phyloP scores from a whole-genome alignment of 2,888 invertebrate species.

The Ceriagrion tenellum region DNA sequence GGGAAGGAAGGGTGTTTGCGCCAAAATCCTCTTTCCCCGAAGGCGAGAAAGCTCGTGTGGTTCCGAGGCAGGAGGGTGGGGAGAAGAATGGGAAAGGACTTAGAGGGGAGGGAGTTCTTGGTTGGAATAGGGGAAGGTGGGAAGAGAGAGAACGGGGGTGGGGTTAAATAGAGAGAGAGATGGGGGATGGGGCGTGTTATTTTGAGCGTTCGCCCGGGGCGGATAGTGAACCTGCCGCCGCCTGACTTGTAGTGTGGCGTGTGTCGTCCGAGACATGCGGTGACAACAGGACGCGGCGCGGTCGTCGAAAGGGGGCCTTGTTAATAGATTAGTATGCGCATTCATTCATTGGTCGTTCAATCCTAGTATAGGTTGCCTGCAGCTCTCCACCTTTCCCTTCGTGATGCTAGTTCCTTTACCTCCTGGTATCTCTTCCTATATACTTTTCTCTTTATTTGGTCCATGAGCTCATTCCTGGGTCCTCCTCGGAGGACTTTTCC shows the following conservation, averaged over 20 bases:
- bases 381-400: too few species aligned
- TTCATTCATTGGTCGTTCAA: too few species aligned
- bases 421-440: too few species aligned
- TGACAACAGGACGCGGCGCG: background rate
- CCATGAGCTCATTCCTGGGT: too few species aligned
- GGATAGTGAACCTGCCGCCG: background rate
- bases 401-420: too few species aligned
- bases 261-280: background rate
- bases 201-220: constrained; percentile 2
- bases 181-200: background rate
- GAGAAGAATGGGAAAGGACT: too few species aligned
- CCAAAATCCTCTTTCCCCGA: background rate
- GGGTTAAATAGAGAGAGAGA: background rate
- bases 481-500: too few species aligned
- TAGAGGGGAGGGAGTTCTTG: background rate
- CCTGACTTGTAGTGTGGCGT: background rate
- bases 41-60: background rate
- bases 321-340: too few species aligned
- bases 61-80: too few species aligned
- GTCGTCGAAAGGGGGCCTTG: too few species aligned
- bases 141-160: background rate
- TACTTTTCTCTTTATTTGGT: too few species aligned
- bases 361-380: too few species aligned
- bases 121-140: background rate
- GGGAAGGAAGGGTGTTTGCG: background rate